Evolutionary conservation across 1,140 invertebrate genomes (phyloP), one percentile per base, ranked within the genome.

Genomic region (Drosophila micromelanica): DNA sequence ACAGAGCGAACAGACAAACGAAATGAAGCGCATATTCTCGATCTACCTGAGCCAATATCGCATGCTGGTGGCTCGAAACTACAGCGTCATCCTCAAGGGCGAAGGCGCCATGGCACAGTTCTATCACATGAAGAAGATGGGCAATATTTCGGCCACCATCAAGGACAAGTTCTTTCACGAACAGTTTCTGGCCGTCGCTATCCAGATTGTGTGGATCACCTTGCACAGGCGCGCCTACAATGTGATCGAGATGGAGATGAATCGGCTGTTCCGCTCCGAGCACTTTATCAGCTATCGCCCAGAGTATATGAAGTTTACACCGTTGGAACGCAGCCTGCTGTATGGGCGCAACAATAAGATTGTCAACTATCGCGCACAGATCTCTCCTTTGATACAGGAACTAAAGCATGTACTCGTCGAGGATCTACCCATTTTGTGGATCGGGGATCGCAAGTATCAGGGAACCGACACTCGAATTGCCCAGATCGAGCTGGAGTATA

Each of bases 391-490:
- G 0, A 77, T 91, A 5, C 77, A 85, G 49, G 90, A 92, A 30
- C 40, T 92, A 11, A 27, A 46, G 15, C 73, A 84, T 57, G 67
- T 92, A 5, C 5, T 51, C 2, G 73, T 73, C 1, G 78, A 87
- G 40, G 80, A 92, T 63, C 35, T 80, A 38, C 85, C 87, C 9
- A 80, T 92, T 17, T 46, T 92, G 52, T 91, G 91, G 90, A 90
- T 91, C 23, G 91, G 91, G 0, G 81, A 91, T 6, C 76, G 85
- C 2, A 91, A 91, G 40, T 92, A 92, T 69, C 85, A 85, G 0
- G 91, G 91, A 13, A 90, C 73, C 5, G 82, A 92, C 57, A 17
- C 23, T 4, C 74, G 90, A 12, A 89, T 92, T 15, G 51, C 27
- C 1, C 60, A 86, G 40, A 72, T 92, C 1, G 91, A 92, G 40